Percentiles rank a stretch among this genome's conserved stretches.
These are phyloP conservation scores for Struthio camelus DNA, from an alignment of 2,113 vertebrate species.

Conservation along the genomic window DNA sequence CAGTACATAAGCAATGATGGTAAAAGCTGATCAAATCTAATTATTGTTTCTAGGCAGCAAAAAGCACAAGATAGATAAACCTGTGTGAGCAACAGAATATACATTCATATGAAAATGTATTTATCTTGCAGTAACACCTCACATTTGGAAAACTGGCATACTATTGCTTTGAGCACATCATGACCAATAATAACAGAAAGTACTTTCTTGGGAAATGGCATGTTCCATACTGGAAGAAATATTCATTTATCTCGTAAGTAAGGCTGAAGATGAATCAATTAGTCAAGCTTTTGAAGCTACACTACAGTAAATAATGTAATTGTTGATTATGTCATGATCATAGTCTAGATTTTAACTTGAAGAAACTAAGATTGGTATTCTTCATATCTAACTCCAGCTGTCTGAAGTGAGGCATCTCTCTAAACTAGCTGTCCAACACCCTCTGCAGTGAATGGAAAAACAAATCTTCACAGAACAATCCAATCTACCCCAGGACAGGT, in stretches of 20 bases:
- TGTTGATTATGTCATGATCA: neutral
- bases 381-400: neutral
- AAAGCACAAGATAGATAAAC: neutral
- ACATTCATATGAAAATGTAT: neutral
- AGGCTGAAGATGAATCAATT: neutral
- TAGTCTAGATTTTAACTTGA: neutral
- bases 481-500: neutral
- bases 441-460: neutral
- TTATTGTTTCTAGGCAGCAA: neutral
- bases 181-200: neutral
- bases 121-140: neutral
- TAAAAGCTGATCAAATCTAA: neutral
- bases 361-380: neutral
- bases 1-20: neutral
- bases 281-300: neutral
- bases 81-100: neutral
- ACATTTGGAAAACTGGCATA: neutral
- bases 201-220: neutral
- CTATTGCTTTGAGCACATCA: neutral
- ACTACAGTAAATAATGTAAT: neutral
- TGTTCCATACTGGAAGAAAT: neutral
- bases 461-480: neutral
- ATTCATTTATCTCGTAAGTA: neutral
- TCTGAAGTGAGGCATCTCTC: neutral
- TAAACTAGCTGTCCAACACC: neutral